These are phyloP conservation scores for Alcis repandata DNA, from an alignment of 2,888 invertebrate genomes.

Conservation along the genomic window DNA sequence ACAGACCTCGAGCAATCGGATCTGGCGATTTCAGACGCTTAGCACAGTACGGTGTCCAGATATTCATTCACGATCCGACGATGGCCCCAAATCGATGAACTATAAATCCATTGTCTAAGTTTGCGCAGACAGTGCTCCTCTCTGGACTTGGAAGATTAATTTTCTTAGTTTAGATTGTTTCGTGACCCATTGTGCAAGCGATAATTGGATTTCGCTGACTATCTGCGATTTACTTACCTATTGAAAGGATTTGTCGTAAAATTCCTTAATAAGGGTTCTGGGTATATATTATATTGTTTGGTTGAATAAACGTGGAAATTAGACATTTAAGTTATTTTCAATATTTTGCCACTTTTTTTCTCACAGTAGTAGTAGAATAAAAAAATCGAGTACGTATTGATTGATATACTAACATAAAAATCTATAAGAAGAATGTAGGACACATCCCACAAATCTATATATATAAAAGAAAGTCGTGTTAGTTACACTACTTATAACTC, in stretches of 20 bases:
- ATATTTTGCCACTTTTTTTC: too few species aligned
- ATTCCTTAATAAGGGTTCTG: slow-evolving; percentile 11
- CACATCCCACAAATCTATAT: too few species aligned
- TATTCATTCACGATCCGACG: slow-evolving; percentile 66
- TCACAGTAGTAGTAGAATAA: too few species aligned
- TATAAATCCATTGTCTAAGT: slow-evolving; percentile 87
- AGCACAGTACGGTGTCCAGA: slow-evolving; percentile 51
- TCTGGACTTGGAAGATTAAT: slow-evolving; percentile 86
- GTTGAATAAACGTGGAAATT: too few species aligned
- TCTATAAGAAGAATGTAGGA: too few species aligned
- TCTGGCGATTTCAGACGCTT: slow-evolving; percentile 42
- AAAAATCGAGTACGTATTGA: too few species aligned
- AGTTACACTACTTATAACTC: too few species aligned
- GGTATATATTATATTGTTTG: too few species aligned
- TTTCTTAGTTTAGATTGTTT: slow-evolving; percentile 87
- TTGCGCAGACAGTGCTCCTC: slow-evolving; percentile 82
- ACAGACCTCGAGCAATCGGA: slow-evolving; percentile 32
- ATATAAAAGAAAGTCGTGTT: too few species aligned
- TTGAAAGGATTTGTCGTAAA: slow-evolving; percentile 65
- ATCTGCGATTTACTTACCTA: slow-evolving; percentile 84
- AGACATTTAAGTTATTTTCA: too few species aligned
- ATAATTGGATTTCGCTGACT: slow-evolving; percentile 85
- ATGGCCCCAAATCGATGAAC: slow-evolving; percentile 84
- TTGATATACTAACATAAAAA: too few species aligned
- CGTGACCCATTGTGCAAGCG: slow-evolving; percentile 86